These are phyloP conservation scores for Callimorpha dominula DNA, from an alignment of 2,888 invertebrate species.

Conservation along the genomic window DNA sequence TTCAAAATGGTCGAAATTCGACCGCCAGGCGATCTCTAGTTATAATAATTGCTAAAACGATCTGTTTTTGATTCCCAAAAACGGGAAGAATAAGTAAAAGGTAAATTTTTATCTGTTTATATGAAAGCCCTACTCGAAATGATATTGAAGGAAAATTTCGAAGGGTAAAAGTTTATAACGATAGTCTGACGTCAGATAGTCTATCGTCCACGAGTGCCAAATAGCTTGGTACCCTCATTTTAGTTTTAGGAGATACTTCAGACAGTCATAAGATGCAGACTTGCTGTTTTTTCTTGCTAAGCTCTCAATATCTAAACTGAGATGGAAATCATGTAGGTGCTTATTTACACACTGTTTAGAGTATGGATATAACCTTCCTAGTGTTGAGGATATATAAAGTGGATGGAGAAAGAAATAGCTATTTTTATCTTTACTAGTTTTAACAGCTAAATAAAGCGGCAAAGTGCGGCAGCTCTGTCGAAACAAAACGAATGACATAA, in stretches of 20 bases:
- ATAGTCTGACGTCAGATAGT: conserved; percentile 27
- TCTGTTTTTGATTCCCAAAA: too few relatives aligned
- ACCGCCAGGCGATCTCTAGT: too few relatives aligned
- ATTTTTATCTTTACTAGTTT: neutral
- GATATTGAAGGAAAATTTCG: neutral
- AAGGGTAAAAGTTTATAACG: conserved; percentile 25
- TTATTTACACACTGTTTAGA: conserved; percentile 21
- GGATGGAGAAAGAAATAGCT: neutral
- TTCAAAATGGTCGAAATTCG: too few relatives aligned
- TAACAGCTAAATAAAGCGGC: neutral
- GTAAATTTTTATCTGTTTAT: too few relatives aligned
- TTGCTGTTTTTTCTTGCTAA: conserved; percentile 22
- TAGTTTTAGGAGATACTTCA: conserved; percentile 43
- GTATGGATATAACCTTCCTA: neutral
- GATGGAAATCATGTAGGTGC: conserved; percentile 15
- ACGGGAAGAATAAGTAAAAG: too few relatives aligned
- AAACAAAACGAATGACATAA: too few relatives aligned
- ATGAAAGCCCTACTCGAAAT: too few relatives aligned
- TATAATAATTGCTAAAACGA: too few relatives aligned
- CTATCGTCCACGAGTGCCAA: conserved; percentile 39
- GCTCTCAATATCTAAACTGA: conserved; percentile 27
- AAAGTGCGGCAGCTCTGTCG: too few relatives aligned
- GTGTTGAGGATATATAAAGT: neutral
- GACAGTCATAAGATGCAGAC: conserved; percentile 39
- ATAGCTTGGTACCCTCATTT: conserved; percentile 43